phyloP scores from a whole-genome alignment of 2,888 invertebrate genomes.

The Sminthurinus aureus region DNA sequence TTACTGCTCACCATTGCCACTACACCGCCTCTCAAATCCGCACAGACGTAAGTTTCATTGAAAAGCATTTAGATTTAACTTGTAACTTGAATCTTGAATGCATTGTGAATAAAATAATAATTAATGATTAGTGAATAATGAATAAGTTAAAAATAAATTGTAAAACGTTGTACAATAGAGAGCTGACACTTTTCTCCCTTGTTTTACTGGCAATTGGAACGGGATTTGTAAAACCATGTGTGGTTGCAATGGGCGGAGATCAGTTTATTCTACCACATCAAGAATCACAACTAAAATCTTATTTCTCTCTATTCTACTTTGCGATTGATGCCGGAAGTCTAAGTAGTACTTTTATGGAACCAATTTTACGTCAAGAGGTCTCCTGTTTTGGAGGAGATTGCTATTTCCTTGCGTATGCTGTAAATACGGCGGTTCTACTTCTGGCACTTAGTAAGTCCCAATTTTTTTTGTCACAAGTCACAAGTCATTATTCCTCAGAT shows the following conservation, averaged over 20 bases:
- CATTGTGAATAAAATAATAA: not conserved
- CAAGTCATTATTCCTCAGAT: no score
- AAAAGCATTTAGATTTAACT: not conserved
- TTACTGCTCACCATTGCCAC: constrained; percentile 66
- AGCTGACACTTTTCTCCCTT: constrained; percentile 65
- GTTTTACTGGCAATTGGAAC: constrained; percentile 83
- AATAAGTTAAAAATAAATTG: no score
- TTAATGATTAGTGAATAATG: no score
- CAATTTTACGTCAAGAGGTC: constrained; percentile 72
- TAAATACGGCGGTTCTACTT: constrained; percentile 45
- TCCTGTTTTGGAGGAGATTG: constrained; percentile 49
- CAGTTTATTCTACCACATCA: constrained; percentile 86
- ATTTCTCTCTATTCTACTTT: constrained; percentile 95
- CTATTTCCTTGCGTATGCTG: constrained; percentile 47
- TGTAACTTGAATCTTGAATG: not conserved
- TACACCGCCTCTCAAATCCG: constrained; percentile 60
- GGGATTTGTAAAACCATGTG: constrained; percentile 96
- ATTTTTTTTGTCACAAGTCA: not conserved
- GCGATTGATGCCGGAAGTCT: constrained; percentile 78
- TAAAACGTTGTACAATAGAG: constrained; percentile 60
- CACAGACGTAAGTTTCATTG: constrained; percentile 46
- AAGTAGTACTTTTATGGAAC: constrained; percentile 75
- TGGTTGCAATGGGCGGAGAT: constrained; percentile 94
- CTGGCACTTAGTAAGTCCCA: constrained; percentile 42
- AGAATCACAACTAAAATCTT: constrained; percentile 77